phyloP scores from a whole-genome alignment of 2,797 vertebrate species.

The Eidolon dupreanum region DNA sequence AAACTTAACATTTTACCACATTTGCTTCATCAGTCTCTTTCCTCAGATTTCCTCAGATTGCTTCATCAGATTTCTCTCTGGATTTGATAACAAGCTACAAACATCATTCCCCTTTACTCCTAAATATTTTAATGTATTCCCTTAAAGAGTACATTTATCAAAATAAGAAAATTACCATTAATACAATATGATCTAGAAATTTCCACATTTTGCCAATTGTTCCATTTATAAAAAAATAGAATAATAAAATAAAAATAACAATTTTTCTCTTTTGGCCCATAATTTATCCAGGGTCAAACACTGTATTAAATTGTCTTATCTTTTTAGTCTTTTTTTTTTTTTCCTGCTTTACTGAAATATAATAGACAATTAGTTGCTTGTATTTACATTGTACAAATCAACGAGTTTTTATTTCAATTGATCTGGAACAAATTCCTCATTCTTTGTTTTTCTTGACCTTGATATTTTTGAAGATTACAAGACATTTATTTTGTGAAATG shows the following conservation, averaged over 20 bases:
- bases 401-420: no score
- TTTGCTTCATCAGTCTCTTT: neutral
- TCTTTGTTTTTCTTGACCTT: neutral
- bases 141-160: neutral
- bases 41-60: no score
- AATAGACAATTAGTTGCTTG: no score
- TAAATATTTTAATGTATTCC: slow-evolving; percentile 35
- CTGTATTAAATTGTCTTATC: neutral
- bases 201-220: neutral
- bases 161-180: slow-evolving; percentile 14
- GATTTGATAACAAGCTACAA: neutral
- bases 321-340: no score
- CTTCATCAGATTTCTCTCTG: neutral
- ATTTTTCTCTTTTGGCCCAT: neutral
- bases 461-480: neutral
- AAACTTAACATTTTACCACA: neutral
- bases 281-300: neutral
- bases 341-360: no score
- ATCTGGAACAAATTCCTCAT: neutral
- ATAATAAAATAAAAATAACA: neutral
- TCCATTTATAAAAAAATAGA: slow-evolving; percentile 1
- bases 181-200: neutral
- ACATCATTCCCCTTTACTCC: neutral
- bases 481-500: neutral
- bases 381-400: no score